These are phyloP conservation scores for Rhizoglyphus robini DNA, from an alignment of 1,140 invertebrate genomes.

Conservation along the genomic window DNA sequence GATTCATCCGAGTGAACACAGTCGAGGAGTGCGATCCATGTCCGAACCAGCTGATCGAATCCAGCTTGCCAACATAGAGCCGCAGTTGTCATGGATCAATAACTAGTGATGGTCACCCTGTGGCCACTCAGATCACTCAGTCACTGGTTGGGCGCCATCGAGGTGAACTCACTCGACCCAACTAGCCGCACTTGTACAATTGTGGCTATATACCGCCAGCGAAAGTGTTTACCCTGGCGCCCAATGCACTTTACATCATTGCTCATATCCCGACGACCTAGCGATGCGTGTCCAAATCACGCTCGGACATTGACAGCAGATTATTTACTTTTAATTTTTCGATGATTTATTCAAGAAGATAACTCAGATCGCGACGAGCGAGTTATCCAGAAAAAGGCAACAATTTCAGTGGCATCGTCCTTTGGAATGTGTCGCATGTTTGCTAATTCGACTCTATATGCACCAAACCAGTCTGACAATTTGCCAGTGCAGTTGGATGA, in stretches of 20 bases:
- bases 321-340: not conserved
- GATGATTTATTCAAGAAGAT: not conserved
- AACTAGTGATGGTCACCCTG: not conserved
- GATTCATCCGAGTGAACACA: constrained; percentile 14
- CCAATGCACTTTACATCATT: not conserved
- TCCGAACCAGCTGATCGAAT: constrained; percentile 9
- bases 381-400: too few relatives aligned
- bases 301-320: constrained; percentile 3
- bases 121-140: not conserved
- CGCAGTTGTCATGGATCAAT: constrained; percentile 4
- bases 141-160: not conserved
- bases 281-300: constrained; percentile 10
- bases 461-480: constrained; percentile 1
- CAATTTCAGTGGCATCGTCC: not conserved
- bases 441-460: constrained; percentile 8
- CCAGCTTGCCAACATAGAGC: not conserved
- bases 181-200: too few relatives aligned
- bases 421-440: not conserved
- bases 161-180: not conserved
- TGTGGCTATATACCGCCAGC: not conserved
- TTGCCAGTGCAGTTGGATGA: not conserved
- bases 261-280: not conserved
- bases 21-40: constrained; percentile 1
- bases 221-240: not conserved
- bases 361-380: too few relatives aligned